Base-by-base conservation (phyloP, 2,113 vertebrate genomes). In the Stigmatopora argus region DNA sequence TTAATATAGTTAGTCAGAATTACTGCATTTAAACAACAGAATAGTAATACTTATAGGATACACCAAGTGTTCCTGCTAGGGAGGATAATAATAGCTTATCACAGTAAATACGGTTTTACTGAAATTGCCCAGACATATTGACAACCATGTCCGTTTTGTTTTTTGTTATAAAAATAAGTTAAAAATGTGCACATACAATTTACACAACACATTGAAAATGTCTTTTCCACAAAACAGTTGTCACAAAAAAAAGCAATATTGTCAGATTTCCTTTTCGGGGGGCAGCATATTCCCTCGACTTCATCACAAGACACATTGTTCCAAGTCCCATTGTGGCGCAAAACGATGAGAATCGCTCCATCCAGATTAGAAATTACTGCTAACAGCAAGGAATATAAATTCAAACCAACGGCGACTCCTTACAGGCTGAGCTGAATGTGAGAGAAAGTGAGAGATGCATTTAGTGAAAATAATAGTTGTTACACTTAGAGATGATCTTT, bases 131-230 rank as follows among this genome's bases (percentile, higher is more conserved):
- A 86, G 71, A 84, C 71, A 92, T 90, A 91, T 91, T 91, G 92
- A 94, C 91, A 91, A 86, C 89, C 92, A 90, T 91, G n/a, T 62
- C 82, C 63, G 34, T 62, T 92, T 89, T 7, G 13, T 56, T 72
- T 90, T 84, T 92, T 89, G 85, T 91, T 96, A 96, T 90, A 96
- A 96, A 96, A 96, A 96, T 96, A 96, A 94, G 93, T 96, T 95
- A 96, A 90, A 95, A 95, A 94, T 95, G 92, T 96, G 92, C 92
- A 91, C 91, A 90, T 91, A 88, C 95, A 93, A 94, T 75, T 91
- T 92, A 93, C 92, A 95, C 77, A 91, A 93, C 93, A 92, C 71
- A 82, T 72, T 75, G 79, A 68, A 86, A 88, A 56, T 85, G 83
- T 74, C 74, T 74, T 74, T 80, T 81, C 77, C 72, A 76, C 62